Conservation (phyloP, 2,888 invertebrate genomes). For the Phanerotoma sp. region DNA sequence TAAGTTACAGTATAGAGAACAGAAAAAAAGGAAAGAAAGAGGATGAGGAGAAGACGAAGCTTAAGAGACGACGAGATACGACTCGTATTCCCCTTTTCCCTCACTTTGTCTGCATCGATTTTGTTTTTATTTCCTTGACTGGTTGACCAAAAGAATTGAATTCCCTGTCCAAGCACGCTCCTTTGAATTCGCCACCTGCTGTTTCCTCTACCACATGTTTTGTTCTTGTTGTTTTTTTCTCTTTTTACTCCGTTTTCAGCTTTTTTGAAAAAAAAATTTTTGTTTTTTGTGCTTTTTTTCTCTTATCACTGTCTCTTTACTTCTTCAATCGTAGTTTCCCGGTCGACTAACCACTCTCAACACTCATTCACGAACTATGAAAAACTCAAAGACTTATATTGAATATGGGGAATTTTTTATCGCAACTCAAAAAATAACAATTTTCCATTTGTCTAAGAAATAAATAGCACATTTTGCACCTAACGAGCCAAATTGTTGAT, state of each 20-base stretch:
- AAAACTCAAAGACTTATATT: neutral
- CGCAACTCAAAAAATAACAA: too few species aligned
- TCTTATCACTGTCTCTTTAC: neutral
- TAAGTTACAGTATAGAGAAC: slow-evolving; percentile 33
- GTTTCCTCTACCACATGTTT: slow-evolving; percentile 29
- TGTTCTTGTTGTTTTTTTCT: slow-evolving; percentile 11
- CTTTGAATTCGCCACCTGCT: slow-evolving; percentile 37
- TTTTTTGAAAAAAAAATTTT: too few species aligned
- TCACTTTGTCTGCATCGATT: slow-evolving; percentile 44
- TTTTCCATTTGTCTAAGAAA: too few species aligned
- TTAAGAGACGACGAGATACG: slow-evolving; percentile 16
- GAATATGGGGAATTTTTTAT: too few species aligned
- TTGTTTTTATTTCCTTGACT: slow-evolving; percentile 39
- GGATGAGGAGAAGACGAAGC: too few species aligned
- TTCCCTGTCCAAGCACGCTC: slow-evolving; percentile 45
- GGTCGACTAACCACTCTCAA: neutral
- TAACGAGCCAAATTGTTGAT: too few species aligned
- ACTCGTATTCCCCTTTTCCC: too few species aligned
- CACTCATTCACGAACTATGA: neutral
- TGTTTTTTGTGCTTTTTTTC: slow-evolving; percentile 22
- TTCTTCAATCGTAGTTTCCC: slow-evolving; percentile 5
- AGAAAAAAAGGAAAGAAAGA: too few species aligned
- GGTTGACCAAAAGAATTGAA: slow-evolving; percentile 48
- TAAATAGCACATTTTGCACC: too few species aligned
- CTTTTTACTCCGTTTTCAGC: slow-evolving; percentile 23